phyloP scores from a whole-genome alignment of 2,797 vertebrate species.

The Psittacula derbiana region DNA sequence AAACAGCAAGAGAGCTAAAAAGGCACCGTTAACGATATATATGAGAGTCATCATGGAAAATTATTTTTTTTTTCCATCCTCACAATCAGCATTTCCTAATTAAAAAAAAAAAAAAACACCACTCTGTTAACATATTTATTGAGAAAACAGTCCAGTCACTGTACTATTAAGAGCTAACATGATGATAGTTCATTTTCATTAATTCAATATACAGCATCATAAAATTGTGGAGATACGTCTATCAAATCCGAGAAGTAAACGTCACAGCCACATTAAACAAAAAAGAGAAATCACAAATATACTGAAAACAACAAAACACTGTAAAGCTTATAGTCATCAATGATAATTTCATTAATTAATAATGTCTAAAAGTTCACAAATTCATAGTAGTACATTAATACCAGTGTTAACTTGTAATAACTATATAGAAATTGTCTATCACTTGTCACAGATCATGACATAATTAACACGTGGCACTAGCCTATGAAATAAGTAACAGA shows the following conservation, averaged over 20 bases:
- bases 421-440: not conserved
- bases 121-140: not conserved
- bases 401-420: not conserved
- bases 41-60: not conserved
- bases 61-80: not conserved
- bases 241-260: not conserved
- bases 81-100: not conserved
- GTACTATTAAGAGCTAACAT: not conserved
- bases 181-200: slow-evolving; percentile 16
- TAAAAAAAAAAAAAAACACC: not conserved
- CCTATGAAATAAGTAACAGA: not conserved
- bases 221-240: not conserved
- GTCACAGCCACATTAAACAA: not conserved
- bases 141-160: not conserved
- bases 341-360: not conserved
- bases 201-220: not conserved
- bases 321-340: not conserved
- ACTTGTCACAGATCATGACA: not conserved
- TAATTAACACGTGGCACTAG: not conserved
- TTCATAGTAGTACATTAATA: not conserved
- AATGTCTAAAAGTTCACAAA: not conserved
- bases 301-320: not conserved
- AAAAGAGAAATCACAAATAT: not conserved
- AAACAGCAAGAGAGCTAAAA: not conserved
- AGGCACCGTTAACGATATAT: not conserved